Evolutionary conservation across 2,113 vertebrate genomes (phyloP).

Genomic region (Hoplias malabaricus): DNA sequence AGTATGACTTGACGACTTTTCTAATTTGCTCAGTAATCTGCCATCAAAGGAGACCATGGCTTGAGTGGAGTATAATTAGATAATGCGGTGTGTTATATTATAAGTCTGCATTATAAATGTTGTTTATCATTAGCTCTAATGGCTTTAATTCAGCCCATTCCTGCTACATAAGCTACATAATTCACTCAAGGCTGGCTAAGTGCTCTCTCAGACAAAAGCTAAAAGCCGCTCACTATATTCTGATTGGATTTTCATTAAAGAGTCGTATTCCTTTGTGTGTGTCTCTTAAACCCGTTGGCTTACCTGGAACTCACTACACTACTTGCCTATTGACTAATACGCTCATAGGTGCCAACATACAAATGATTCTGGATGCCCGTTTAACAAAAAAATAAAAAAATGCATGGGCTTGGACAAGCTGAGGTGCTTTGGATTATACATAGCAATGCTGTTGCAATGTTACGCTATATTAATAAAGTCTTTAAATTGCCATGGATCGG

Average conservation of each 20-base stretch:
- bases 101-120: slow-evolving; percentile 51
- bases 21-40: slow-evolving; percentile 49
- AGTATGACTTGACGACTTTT: slow-evolving; percentile 37
- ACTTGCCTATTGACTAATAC: slow-evolving; percentile 16
- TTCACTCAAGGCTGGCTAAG: slow-evolving; percentile 54
- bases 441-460: not conserved
- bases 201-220: slow-evolving; percentile 56
- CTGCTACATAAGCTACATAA: slow-evolving; percentile 50
- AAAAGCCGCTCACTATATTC: slow-evolving; percentile 43
- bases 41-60: slow-evolving; percentile 44
- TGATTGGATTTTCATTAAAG: slow-evolving; percentile 55
- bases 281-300: slow-evolving; percentile 33
- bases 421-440: not conserved
- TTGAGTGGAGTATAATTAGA: slow-evolving; percentile 51
- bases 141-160: slow-evolving; percentile 53
- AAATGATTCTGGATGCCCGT: not conserved
- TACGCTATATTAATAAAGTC: not conserved
- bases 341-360: not conserved
- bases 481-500: not conserved
- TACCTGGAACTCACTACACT: slow-evolving; percentile 21
- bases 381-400: not conserved
- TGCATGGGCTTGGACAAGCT: not conserved
- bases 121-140: slow-evolving; percentile 54
- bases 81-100: slow-evolving; percentile 52
- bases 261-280: slow-evolving; percentile 40